Evolutionary conservation across 92 coral and sea anemone species (phyloP), one percentile per base, ranked within the genome.

Genomic region (Epizoanthus fatuus): DNA sequence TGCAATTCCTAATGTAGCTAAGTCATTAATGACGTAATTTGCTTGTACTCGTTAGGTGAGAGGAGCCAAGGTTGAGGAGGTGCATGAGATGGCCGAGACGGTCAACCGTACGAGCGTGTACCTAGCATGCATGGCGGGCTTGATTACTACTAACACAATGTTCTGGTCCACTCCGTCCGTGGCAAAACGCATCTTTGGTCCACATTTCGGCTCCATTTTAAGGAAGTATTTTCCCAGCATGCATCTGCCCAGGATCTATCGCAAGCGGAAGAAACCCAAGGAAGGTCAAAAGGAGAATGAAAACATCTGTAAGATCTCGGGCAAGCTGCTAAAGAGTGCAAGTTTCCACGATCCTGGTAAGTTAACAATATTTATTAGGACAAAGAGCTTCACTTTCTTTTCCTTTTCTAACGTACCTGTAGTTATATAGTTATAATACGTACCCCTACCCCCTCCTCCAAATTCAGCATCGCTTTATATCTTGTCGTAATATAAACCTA

Each of bases 321-420:
- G 95, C 38, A 81, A 94, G 20, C 49, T 94, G 75, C 64, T 94
- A 88, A 87, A 86, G 67, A 91, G 90, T 60, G 94, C 90, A 11
- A 92, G 98, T 45, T 89, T 81, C 49, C 94, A 95, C 40, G 96
- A 97, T 72, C 99, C 98, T 29, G 98, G 99, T 97, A 42, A 73
- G 92, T 58, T 49, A 42, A 14, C 7, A 72, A 1, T 29, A 29
- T 29, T 22, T 22, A 22, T 22, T 22, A 22, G 25, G 25, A 22
- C 25, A 22, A 0, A 22, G 25, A 22, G 25, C 25, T 22, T 22
- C 25, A 22, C 25, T 22, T 22, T 22, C 25, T 22, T 22, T 22
- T 22, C 25, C 25, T 22, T 22, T 22, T 22, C 25, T 22, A 22
- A 22, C 25, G 13, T 63, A 11, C 5, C 38, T 22, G 62, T 37